Conservation (phyloP, 2,797 vertebrate genomes). For the Onychomys arenicola region DNA sequence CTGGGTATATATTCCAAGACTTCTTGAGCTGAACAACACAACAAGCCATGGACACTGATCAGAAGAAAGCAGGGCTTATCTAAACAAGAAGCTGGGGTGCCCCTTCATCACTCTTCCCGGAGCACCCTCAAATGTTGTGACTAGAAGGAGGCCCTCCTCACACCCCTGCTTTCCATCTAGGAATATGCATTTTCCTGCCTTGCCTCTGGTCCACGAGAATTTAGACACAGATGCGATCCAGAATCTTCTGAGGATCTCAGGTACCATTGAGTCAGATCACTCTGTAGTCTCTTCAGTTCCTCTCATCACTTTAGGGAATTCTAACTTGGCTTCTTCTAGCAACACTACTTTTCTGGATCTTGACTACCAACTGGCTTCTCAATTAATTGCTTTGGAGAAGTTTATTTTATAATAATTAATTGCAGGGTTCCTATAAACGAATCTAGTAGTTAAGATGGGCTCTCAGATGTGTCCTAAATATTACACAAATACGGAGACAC, state of each 20-base stretch:
- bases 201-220: background rate
- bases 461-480: conserved; percentile 44
- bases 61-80: conserved; percentile 14
- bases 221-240: background rate
- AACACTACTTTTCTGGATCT: conserved; percentile 20
- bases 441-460: conserved; percentile 33
- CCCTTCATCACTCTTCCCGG: background rate
- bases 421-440: conserved; percentile 27
- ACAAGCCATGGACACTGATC: background rate
- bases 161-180: background rate
- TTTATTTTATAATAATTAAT: conserved; percentile 63
- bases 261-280: background rate
- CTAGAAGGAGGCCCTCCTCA: background rate
- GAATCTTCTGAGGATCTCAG: background rate
- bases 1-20: background rate
- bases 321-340: conserved; percentile 19
- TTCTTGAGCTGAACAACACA: conserved; percentile 43
- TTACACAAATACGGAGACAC: conserved; percentile 28
- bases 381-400: conserved; percentile 47
- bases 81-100: background rate
- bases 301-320: conserved; percentile 18
- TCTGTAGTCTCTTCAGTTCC: background rate
- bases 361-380: conserved; percentile 42
- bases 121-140: background rate
- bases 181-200: background rate